Base-by-base conservation (phyloP, 1,140 invertebrate genomes). In the Trichomalopsis sarcophagae region DNA sequence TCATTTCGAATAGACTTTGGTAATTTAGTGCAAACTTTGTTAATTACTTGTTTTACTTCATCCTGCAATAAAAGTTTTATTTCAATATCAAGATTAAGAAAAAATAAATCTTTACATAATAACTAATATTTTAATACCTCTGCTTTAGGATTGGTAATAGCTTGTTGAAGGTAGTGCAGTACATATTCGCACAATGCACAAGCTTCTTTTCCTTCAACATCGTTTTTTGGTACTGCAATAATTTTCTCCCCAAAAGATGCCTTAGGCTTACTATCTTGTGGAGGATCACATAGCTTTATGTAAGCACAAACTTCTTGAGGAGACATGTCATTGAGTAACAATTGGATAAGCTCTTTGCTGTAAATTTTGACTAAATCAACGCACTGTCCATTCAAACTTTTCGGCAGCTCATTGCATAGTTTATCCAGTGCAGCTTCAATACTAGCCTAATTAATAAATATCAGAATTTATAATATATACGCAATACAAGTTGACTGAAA, bases 151-250 rank as follows among this genome's bases (percentile, higher is more conserved):
- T 95, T 93, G 73, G 96, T 96, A 71, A 98, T 93, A 13, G 94
- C 93, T 84, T 96, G 93, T 90, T 98, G 97, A 75, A 98, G 86
- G 86, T 96, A 96, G 90, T 97, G 96, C 73, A 98, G 90, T 88
- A 97, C 94, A 92, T 97, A 97, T 93, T 97, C 95, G 90, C 97
- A 98, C 87, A 98, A 94, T 47, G 95, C 94, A 92, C 97, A 98
- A 0, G 93, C 89, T 87, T 95, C 89, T 86, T 94, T 94, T 44
- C 91, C 91, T 44, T 91, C 10, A 27, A 87, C 68, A 55, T 89
- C 81, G 87, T 86, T 87, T 44, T 84, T 73, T 40, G 91, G 88
- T 0, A 89, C 74, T 55, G 85, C 81, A 55, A 81, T 11, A 5
- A 81, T 44, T 9, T 81, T 76, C 10, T 76, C 27, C 88, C 88